These are phyloP conservation scores for Ornithoptera priamus DNA, from an alignment of 2,888 invertebrate genomes.

Conservation along the genomic window DNA sequence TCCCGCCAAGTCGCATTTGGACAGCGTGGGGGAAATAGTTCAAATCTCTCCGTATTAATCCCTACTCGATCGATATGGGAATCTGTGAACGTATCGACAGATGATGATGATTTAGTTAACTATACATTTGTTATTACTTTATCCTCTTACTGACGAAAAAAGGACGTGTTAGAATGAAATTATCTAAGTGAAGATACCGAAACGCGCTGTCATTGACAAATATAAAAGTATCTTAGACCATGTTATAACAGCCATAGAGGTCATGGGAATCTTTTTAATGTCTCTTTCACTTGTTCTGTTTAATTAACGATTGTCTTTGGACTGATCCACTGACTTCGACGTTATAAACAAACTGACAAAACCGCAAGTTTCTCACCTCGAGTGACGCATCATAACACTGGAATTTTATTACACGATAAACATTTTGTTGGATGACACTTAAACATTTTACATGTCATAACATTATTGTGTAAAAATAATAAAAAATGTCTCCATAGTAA, in stretches of 20 bases:
- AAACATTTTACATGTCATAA: constrained; percentile 21
- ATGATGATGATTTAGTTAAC: too few species aligned
- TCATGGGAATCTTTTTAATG: constrained; percentile 21
- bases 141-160: too few species aligned
- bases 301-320: constrained; percentile 47
- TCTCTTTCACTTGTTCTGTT: constrained; percentile 35
- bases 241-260: not conserved
- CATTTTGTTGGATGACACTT: constrained; percentile 25
- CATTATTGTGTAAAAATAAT: constrained; percentile 34
- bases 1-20: too few species aligned
- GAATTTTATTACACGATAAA: constrained; percentile 37
- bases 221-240: not conserved
- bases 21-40: too few species aligned
- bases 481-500: not conserved
- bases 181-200: too few species aligned
- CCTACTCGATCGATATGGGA: too few species aligned
- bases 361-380: constrained; percentile 39
- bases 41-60: too few species aligned
- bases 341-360: constrained; percentile 43
- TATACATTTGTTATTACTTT: too few species aligned
- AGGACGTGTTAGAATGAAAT: too few species aligned
- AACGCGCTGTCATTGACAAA: not conserved
- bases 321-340: constrained; percentile 32
- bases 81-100: too few species aligned
- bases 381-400: constrained; percentile 38